phyloP scores from a whole-genome alignment of 35 echinoderm and acorn worm genomes.

The Eucidaris tribuloides region DNA sequence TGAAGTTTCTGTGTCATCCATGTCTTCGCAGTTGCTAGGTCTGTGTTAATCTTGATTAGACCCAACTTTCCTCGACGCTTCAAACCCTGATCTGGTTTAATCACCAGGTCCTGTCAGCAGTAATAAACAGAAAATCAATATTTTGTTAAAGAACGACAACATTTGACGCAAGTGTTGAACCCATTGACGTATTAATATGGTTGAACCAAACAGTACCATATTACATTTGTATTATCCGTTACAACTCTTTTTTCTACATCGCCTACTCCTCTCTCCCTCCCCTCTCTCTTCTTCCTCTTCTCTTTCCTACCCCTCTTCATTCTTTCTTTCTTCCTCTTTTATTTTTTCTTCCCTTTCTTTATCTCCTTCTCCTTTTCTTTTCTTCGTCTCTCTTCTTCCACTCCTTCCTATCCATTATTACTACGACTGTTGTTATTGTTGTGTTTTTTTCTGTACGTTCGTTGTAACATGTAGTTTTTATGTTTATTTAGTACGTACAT shows the following conservation, averaged over 20 bases:
- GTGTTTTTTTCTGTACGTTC: too few relatives aligned
- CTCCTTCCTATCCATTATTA: too few relatives aligned
- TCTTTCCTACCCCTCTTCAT: too few relatives aligned
- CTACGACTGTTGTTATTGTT: too few relatives aligned
- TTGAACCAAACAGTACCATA: neutral
- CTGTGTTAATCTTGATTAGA: conserved; percentile 50
- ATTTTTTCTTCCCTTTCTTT: too few relatives aligned
- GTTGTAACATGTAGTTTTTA: too few relatives aligned
- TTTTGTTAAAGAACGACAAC: neutral
- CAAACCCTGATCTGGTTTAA: conserved; percentile 65
- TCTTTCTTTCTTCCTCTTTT: too few relatives aligned
- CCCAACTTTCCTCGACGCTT: conserved; percentile 57
- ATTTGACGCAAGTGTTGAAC: neutral
- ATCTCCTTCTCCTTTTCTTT: too few relatives aligned
- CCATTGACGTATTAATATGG: too few relatives aligned
- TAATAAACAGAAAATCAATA: neutral
- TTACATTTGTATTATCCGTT: neutral
- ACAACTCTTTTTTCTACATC: neutral
- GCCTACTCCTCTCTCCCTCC: neutral
- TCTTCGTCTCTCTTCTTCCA: too few relatives aligned
- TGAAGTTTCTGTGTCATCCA: conserved; percentile 55
- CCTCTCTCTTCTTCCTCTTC: neutral
- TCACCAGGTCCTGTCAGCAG: conserved; percentile 36
- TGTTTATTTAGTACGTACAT: too few relatives aligned
- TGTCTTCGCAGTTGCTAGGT: conserved; percentile 12